A percentile compares a stretch with the other conserved stretches of the same genome.
These are phyloP conservation scores for Drosophila teissieri DNA, from an alignment of 1,140 invertebrate genomes.

Conservation along the genomic window DNA sequence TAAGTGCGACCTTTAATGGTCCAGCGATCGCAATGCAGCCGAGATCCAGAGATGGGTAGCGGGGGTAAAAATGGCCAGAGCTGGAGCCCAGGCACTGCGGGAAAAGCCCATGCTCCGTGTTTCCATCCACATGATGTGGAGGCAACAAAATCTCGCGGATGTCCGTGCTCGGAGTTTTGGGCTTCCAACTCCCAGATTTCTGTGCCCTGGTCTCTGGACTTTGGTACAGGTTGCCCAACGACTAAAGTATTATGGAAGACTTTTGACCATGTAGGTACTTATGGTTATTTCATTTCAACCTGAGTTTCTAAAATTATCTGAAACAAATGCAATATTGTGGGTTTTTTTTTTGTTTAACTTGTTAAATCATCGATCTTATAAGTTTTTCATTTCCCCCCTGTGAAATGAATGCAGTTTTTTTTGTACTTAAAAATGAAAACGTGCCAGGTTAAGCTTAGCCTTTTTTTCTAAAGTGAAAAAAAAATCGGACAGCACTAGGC, in stretches of 20 bases:
- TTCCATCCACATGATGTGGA: constrained; percentile 8
- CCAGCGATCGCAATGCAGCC: constrained; percentile 76
- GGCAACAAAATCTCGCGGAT: constrained; percentile 30
- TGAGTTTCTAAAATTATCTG: not conserved
- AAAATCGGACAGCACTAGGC: constrained; percentile 14
- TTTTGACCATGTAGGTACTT: too few relatives aligned
- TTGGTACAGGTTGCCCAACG: constrained; percentile 25
- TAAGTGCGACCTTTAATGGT: constrained; percentile 84
- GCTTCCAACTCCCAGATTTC: not conserved
- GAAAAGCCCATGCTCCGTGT: constrained; percentile 1
- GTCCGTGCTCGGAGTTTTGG: constrained; percentile 8
- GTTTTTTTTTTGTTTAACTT: too few relatives aligned
- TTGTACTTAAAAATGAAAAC: not conserved
- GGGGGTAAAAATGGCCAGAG: constrained; percentile 2
- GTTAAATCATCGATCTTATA: too few relatives aligned
- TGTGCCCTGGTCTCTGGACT: too few relatives aligned
- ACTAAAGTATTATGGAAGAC: too few relatives aligned
- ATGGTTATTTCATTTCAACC: too few relatives aligned
- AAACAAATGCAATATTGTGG: not conserved
- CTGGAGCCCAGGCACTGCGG: not conserved
- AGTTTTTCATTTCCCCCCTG: too few relatives aligned
- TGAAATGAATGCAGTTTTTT: not conserved
- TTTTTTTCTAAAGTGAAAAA: not conserved
- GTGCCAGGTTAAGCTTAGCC: not conserved
- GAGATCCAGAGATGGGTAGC: constrained; percentile 16